Evolutionary conservation across 1,140 invertebrate genomes (phyloP).

Genomic region (Mizuhopecten yessoensis): DNA sequence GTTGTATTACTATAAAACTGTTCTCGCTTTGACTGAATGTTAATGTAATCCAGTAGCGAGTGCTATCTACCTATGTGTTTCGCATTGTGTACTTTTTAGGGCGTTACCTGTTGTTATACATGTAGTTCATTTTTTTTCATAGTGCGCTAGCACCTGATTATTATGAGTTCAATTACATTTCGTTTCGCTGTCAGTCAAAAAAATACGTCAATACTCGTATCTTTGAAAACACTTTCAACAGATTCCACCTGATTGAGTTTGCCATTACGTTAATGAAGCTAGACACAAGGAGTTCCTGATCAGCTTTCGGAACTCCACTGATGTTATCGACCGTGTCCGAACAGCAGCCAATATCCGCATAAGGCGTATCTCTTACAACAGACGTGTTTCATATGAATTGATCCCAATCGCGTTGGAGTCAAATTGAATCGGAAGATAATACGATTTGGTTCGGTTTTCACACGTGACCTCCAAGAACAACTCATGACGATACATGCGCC

Average conservation of each 20-base stretch:
- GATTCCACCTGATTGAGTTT: constrained; percentile 2
- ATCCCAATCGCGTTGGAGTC: background rate
- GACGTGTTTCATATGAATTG: background rate
- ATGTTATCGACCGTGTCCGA: background rate
- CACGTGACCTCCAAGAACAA: background rate
- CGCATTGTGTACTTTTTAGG: no score
- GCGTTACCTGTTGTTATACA: no score
- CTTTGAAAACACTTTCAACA: background rate
- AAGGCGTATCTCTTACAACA: background rate
- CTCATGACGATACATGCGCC: background rate
- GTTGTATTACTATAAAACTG: no score
- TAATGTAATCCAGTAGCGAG: no score
- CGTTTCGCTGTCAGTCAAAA: no score
- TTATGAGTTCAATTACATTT: no score
- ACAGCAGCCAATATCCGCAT: background rate
- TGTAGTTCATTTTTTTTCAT: no score
- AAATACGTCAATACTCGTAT: background rate
- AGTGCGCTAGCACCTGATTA: no score
- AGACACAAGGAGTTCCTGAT: background rate
- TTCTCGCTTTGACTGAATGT: no score
- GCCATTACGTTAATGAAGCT: background rate
- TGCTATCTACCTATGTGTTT: no score
- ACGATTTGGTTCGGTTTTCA: background rate
- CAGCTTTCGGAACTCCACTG: background rate
- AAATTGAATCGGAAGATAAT: constrained; percentile 5